Base-by-base conservation (phyloP, 1,140 invertebrate species). In the Hirudo medicinalis region DNA sequence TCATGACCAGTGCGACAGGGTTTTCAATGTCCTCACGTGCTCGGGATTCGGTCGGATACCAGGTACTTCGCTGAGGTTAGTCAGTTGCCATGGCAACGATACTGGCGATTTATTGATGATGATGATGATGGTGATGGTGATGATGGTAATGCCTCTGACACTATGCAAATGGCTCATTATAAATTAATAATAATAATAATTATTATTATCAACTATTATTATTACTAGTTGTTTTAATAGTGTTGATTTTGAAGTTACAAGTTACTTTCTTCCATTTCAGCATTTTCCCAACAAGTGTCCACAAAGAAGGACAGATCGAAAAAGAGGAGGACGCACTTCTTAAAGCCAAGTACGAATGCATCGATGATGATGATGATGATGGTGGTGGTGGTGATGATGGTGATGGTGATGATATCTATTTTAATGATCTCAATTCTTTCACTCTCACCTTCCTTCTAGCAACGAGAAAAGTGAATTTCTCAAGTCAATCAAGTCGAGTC, bases 401-500 rank as follows among this genome's bases (percentile, higher is more conserved):
- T 22, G 67, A 69, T n/a, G 57, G 8, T 63, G 57, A 63, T 63
- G 19, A 15, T 63, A 63, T 63, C 43, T 17, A 9, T 15, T 1
- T 49, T 49, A 49, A 49, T 40, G 40, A 4, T 40, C 15, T 13
- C 43, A 49, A 49, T 63, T 60, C 8, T 60, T 60, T 27, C 11
- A 32, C 17, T 8, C 22, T 25, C 11, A 11, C 19, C 19, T 63
- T 63, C 19, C 11, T 63, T 25, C 22, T 32, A 70, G 25, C 11
- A 70, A 53, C 36, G 72, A 77, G 19, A 72, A 72, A 63, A 77
- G 77, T 69, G 77, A 82, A 72, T 83, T 83, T 73, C 73, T 79
- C 11, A 81, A 82, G 71, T 83, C 81, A 25, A 80, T 83, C 20
- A 83, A 80, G 36, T 89, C 90, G 20, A 88, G 91, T 78, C 81